Evolutionary conservation across 1,140 invertebrate genomes (phyloP).

Genomic region (Condylostylus longicornis): DNA sequence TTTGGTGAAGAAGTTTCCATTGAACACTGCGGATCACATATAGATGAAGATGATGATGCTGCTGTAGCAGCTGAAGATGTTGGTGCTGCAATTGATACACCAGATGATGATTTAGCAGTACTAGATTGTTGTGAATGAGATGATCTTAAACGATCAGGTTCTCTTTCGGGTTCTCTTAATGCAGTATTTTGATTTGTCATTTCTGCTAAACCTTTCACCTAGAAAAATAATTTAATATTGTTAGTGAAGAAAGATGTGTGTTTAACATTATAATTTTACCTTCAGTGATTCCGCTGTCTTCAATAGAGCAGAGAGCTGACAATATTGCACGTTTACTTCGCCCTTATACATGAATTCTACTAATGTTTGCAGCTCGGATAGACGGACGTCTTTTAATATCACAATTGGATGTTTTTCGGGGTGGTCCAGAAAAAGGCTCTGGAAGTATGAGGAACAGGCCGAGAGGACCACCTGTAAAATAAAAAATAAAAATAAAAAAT

Average conservation of each 20-base stretch:
- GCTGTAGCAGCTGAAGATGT: conserved; percentile 11
- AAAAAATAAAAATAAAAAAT: not conserved
- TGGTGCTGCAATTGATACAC: conserved; percentile 8
- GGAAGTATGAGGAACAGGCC: conserved; percentile 89
- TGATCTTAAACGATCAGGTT: conserved; percentile 29
- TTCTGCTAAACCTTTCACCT: conserved; percentile 78
- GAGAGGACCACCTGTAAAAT: conserved; percentile 61
- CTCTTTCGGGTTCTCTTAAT: conserved; percentile 31
- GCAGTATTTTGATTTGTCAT: conserved; percentile 65
- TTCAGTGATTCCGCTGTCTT: conserved; percentile 87
- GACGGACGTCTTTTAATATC: conserved; percentile 83
- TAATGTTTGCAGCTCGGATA: conserved; percentile 73
- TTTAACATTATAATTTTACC: conserved; percentile 30
- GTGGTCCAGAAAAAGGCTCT: conserved; percentile 74
- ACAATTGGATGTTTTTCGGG: conserved; percentile 83
- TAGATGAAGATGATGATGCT: conserved; percentile 13
- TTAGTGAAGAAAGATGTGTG: not conserved
- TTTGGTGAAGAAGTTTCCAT: not conserved
- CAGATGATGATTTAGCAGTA: conserved; percentile 8
- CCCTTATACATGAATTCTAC: conserved; percentile 95
- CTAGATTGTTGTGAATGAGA: conserved; percentile 24
- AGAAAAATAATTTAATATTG: conserved; percentile 5
- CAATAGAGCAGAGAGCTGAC: conserved; percentile 74
- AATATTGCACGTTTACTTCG: conserved; percentile 86
- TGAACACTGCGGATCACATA: conserved; percentile 7